Base-by-base conservation (phyloP, 2,113 vertebrate genomes). In the Brevimyrus niger region DNA sequence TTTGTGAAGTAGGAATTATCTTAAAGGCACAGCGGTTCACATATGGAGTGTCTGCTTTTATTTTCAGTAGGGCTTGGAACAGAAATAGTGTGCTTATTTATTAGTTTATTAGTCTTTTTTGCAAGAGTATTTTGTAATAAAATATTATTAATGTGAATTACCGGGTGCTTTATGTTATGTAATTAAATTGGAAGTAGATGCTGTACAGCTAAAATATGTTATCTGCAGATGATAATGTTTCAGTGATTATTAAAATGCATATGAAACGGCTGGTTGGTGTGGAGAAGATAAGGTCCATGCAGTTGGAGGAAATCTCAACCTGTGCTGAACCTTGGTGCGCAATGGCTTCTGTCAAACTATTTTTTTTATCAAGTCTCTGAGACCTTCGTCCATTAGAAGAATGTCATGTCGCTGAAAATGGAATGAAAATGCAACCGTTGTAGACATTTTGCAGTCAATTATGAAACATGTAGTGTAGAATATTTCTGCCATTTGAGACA, bases 1-100 rank as follows among this genome's bases (percentile, higher is more conserved):
- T 91, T 89, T 44, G 89, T 91, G 88, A 51, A 83, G 88, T 86
- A 88, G 88, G 58, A 73, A 73, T 53, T n/a, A 88, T 4, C 4
- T 31, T 84, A 55, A 9, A 69, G 50, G 73, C 65, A 73, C 65
- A 69, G 86, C 0, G 38, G 31, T 42, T 19, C 38, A 82, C 38
- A 7, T 82, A 21, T 42, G 38, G 38, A 88, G n/a, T 31, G 58
- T 65, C 2, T 0, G 17, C 82, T 90, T 44, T 85, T 90, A 90
- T 90, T 91, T 88, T 87, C 35, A 69, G n/a, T 86, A 6, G 7
- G 17, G 42, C 17, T 82, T 44, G 42, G 38, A 82, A 42, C 7
- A 44, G 35, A 44, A 19, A 44, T 19, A 21, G 19, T 11, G 5
- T 44, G 35, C 17, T 82, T 82, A 21, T 65, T 65, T 65, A 31